These are phyloP conservation scores for Pectinophora gossypiella DNA, from an alignment of 1,140 invertebrate species.

Conservation along the genomic window DNA sequence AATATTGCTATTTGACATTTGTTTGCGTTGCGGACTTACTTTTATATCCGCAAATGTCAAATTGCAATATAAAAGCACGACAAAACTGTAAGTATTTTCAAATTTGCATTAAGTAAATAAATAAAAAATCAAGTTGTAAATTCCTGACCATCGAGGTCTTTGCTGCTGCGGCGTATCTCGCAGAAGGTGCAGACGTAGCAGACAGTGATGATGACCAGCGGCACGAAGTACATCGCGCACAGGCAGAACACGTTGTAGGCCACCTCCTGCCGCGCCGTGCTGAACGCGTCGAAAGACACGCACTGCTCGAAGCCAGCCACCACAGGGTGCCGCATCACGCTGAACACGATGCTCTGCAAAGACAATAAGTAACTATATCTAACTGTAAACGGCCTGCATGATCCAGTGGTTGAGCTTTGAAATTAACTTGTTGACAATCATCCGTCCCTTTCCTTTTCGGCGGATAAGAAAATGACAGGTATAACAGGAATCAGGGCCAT, in stretches of 20 bases:
- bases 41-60: too few species aligned
- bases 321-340: conserved; percentile 80
- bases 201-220: conserved; percentile 83
- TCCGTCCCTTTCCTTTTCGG: too few species aligned
- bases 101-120: too few species aligned
- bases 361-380: neutral
- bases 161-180: conserved; percentile 83
- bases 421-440: too few species aligned
- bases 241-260: conserved; percentile 87
- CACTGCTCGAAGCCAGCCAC: conserved; percentile 84
- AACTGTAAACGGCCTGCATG: too few species aligned
- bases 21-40: too few species aligned
- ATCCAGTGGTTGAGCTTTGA: too few species aligned
- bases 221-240: conserved; percentile 85
- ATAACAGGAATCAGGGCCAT: too few species aligned
- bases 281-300: conserved; percentile 86
- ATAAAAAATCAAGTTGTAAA: neutral
- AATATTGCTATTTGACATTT: too few species aligned
- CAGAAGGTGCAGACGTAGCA: conserved; percentile 85
- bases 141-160: conserved; percentile 77
- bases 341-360: conserved; percentile 85
- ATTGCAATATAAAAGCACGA: too few species aligned
- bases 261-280: conserved; percentile 77
- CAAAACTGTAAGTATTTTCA: too few species aligned
- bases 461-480: too few species aligned